Conservation (phyloP, 2,888 invertebrate genomes). For the Drosophila borealis region DNA sequence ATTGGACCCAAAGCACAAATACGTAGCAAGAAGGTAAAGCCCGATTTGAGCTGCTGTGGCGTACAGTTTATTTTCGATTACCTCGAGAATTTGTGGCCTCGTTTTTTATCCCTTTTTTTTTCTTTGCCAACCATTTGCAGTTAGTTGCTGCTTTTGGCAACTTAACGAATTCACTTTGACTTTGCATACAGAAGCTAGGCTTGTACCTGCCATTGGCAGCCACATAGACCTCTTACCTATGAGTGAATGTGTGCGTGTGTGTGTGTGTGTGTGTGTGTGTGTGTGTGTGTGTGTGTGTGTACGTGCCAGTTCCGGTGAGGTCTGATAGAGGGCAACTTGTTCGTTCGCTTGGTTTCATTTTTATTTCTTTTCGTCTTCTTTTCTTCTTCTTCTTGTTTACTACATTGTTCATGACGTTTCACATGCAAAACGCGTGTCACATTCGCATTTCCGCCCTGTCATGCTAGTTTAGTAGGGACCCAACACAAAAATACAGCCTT, state of each 20-base stretch:
- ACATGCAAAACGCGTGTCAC: slow-evolving; percentile 82
- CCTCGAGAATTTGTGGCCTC: slow-evolving; percentile 39
- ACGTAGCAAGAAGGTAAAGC: background rate
- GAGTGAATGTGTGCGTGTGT: slow-evolving; percentile 2
- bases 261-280: slow-evolving; percentile 6
- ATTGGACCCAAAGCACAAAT: slow-evolving; percentile 26
- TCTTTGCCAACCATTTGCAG: background rate
- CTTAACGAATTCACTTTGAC: slow-evolving; percentile 62
- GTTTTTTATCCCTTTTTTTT: background rate
- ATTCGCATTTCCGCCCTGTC: slow-evolving; percentile 79
- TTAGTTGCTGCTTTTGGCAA: slow-evolving; percentile 59
- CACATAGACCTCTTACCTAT: slow-evolving; percentile 18
- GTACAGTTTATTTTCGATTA: slow-evolving; percentile 35
- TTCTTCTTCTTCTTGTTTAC: slow-evolving; percentile 11
- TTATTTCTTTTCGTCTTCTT: slow-evolving; percentile 7
- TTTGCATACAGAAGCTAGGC: slow-evolving; percentile 35
- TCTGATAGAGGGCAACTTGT: slow-evolving; percentile 35
- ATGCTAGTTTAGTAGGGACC: slow-evolving; percentile 71
- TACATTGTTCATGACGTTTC: slow-evolving; percentile 78
- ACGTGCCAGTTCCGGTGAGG: slow-evolving; percentile 20
- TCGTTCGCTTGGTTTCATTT: slow-evolving; percentile 19
- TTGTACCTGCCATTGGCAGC: slow-evolving; percentile 22
- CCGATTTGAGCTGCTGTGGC: slow-evolving; percentile 5
- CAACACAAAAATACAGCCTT: slow-evolving; percentile 24
- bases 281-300: slow-evolving; percentile 4